Percentiles rank a stretch among this genome's conserved stretches.
Conservation (phyloP, 1,140 invertebrate genomes). For the Dendroctonus ponderosae region DNA sequence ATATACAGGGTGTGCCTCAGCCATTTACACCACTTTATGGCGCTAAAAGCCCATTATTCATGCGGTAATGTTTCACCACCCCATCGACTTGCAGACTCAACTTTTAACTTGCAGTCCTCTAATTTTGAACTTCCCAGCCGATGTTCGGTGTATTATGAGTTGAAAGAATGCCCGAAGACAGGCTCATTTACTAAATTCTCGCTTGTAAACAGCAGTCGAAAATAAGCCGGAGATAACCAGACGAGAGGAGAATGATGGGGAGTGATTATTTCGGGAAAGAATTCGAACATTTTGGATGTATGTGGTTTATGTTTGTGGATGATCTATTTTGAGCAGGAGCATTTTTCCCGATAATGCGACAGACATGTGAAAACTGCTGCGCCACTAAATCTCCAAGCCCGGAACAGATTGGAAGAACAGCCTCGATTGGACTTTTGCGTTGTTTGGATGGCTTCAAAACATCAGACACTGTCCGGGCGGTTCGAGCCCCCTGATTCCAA, state of each 20-base stretch:
- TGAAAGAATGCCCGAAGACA: constrained; percentile 26
- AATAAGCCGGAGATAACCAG: constrained; percentile 25
- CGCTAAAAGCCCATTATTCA: no score
- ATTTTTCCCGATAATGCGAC: neutral
- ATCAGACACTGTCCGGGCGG: neutral
- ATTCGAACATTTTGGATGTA: constrained; percentile 5
- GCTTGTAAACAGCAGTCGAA: constrained; percentile 25
- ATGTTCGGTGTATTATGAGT: constrained; percentile 20
- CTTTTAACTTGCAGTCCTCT: neutral
- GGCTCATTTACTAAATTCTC: constrained; percentile 27
- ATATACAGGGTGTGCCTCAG: no score
- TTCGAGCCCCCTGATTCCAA: constrained; percentile 1
- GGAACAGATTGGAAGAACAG: no score
- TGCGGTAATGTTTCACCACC: no score
- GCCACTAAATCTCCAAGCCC: no score
- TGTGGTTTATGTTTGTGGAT: neutral
- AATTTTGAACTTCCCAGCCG: constrained; percentile 15
- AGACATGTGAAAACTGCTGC: no score
- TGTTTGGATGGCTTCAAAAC: no score
- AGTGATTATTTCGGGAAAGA: constrained; percentile 18
- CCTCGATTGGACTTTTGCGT: no score
- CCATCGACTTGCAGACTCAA: no score
- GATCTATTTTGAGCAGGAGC: constrained; percentile 8
- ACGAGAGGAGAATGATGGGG: constrained; percentile 12
- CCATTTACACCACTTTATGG: no score